A percentile compares a stretch with the other conserved stretches of the same genome.
Conservation (phyloP, 2,113 vertebrate species). For the Colius striatus region DNA sequence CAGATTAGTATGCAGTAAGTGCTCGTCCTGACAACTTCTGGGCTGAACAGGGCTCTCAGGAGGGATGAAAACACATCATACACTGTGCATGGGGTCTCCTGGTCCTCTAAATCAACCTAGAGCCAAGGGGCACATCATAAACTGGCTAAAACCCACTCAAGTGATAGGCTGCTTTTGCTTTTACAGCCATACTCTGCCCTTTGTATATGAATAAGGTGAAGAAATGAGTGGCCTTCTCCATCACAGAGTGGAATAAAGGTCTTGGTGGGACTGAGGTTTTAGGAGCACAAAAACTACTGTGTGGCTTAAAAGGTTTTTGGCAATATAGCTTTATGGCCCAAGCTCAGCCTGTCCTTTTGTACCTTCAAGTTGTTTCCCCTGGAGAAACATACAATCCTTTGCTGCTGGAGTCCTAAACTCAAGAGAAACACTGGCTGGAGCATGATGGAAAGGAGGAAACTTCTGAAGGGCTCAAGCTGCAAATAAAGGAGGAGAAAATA, state of each 20-base stretch:
- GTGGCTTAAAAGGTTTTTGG: neutral
- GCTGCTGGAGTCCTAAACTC: neutral
- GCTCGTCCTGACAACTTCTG: neutral
- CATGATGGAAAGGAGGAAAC: neutral
- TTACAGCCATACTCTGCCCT: neutral
- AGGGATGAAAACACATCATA: neutral
- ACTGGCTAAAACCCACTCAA: neutral
- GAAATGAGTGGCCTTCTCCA: neutral
- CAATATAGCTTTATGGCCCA: fast-evolving
- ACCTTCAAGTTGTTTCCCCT: neutral
- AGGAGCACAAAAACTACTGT: neutral
- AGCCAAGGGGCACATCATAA: neutral
- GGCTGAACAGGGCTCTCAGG: neutral
- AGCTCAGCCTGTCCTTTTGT: neutral
- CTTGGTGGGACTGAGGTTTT: neutral
- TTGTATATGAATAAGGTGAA: fast-evolving
- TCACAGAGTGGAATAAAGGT: fast-evolving
- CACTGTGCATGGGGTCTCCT: neutral
- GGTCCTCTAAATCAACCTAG: neutral
- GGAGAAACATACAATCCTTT: neutral
- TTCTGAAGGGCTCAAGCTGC: neutral
- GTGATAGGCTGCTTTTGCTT: neutral
- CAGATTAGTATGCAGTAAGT: neutral
- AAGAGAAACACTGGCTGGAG: neutral
- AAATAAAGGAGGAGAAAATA: neutral